Percentiles rank a stretch among this genome's conserved stretches.
Conservation (phyloP, 2,888 invertebrate species). For the Apoderus coryli region DNA sequence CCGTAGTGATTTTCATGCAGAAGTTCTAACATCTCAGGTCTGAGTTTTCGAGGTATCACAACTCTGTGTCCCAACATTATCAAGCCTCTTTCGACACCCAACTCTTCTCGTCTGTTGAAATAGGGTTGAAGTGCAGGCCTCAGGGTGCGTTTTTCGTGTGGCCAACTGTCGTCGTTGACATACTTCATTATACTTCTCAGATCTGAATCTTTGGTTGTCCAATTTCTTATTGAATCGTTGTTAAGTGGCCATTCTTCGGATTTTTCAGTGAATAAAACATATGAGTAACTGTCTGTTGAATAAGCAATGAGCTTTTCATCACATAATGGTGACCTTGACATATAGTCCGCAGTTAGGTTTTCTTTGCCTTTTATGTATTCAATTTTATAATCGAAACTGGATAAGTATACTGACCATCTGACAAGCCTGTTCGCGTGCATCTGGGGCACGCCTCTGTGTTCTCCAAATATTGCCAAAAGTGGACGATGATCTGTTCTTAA, state of each 20-base stretch:
- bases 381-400: slow-evolving; percentile 10
- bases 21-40: too few species aligned
- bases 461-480: too few species aligned
- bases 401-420: slow-evolving; percentile 18
- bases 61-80: too few species aligned
- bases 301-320: background rate
- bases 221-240: slow-evolving; percentile 6
- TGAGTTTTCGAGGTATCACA: too few species aligned
- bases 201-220: slow-evolving; percentile 5
- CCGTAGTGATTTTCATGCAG: too few species aligned
- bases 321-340: slow-evolving; percentile 9
- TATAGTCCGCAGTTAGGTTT: slow-evolving; percentile 11
- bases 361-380: slow-evolving; percentile 11
- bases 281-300: slow-evolving; percentile 3
- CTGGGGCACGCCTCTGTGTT: too few species aligned
- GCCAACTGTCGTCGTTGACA: slow-evolving; percentile 10
- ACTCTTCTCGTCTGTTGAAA: too few species aligned
- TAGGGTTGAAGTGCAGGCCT: too few species aligned
- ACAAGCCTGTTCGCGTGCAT: too few species aligned
- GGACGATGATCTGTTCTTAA: too few species aligned
- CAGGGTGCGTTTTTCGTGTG: too few species aligned
- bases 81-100: too few species aligned
- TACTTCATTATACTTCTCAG: slow-evolving; percentile 1
- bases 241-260: slow-evolving; percentile 9
- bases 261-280: slow-evolving; percentile 10